Conservation (phyloP, 2,797 vertebrate genomes). For the Loriculus beryllinus region DNA sequence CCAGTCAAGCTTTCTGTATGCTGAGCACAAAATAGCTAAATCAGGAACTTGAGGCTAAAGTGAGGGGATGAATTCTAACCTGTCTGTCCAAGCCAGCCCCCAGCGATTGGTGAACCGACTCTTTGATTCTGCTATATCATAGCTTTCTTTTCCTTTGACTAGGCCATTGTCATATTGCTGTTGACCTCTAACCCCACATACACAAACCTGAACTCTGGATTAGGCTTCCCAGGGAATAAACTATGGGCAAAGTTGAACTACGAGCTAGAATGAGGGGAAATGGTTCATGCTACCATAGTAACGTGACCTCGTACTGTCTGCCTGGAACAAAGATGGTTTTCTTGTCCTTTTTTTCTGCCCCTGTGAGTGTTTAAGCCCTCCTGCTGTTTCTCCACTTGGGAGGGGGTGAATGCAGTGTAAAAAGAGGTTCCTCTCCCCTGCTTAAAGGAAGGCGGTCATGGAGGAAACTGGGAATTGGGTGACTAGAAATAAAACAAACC, state of each 20-base stretch:
- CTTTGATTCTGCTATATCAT: constrained; percentile 57
- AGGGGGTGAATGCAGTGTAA: background rate
- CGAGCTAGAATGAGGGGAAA: constrained; percentile 68
- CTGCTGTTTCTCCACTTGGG: constrained; percentile 24
- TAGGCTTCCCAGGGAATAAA: constrained; percentile 73
- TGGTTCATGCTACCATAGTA: constrained; percentile 77
- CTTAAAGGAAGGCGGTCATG: constrained; percentile 23
- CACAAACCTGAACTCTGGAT: constrained; percentile 80
- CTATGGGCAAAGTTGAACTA: constrained; percentile 50
- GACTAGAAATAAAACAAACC: background rate
- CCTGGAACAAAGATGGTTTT: constrained; percentile 76
- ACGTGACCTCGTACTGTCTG: constrained; percentile 73
- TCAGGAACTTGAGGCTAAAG: background rate
- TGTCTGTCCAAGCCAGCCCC: background rate
- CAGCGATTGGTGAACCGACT: constrained; percentile 65
- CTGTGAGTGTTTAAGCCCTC: constrained; percentile 48
- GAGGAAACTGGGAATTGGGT: background rate
- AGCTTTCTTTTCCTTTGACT: constrained; percentile 81
- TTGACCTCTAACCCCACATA: constrained; percentile 83
- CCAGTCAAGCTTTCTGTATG: background rate
- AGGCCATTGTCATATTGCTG: constrained; percentile 79
- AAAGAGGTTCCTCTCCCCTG: background rate
- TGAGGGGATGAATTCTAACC: constrained; percentile 19
- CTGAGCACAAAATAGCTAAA: constrained; percentile 10
- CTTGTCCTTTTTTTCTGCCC: constrained; percentile 70